Evolutionary conservation across 2,797 vertebrate genomes (phyloP).

Genomic region (Steatocranus sp.): DNA sequence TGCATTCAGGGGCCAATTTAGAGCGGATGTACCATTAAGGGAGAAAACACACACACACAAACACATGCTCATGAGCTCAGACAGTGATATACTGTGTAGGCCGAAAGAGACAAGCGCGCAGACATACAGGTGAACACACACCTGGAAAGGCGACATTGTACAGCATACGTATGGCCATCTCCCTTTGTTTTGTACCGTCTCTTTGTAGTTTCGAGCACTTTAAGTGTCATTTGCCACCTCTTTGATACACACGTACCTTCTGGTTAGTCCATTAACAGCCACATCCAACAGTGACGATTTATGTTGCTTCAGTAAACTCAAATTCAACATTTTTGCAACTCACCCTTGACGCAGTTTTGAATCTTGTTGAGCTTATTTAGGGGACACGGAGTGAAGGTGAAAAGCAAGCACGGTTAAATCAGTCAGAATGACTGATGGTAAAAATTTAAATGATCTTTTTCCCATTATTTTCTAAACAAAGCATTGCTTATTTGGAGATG

Average conservation of each 20-base stretch:
- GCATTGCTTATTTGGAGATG: not conserved
- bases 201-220: constrained; percentile 41
- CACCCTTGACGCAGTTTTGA: not conserved
- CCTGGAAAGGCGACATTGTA: constrained; percentile 17
- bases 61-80: constrained; percentile 24
- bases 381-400: not conserved
- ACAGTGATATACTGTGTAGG: constrained; percentile 3
- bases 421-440: not conserved
- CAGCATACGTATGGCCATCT: constrained; percentile 19
- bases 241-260: constrained; percentile 24
- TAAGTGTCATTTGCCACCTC: constrained; percentile 39
- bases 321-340: not conserved
- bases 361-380: not conserved
- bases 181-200: constrained; percentile 37
- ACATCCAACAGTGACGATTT: constrained; percentile 1
- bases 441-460: not conserved
- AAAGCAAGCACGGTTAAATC: not conserved
- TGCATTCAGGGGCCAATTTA: constrained; percentile 80
- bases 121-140: constrained; percentile 15
- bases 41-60: constrained; percentile 30
- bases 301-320: not conserved
- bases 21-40: constrained; percentile 72
- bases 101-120: not conserved
- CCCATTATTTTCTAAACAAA: not conserved
- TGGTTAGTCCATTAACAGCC: constrained; percentile 35